Evolutionary conservation across 2,797 vertebrate species (phyloP).

Genomic region (Pipistrellus kuhlii): DNA sequence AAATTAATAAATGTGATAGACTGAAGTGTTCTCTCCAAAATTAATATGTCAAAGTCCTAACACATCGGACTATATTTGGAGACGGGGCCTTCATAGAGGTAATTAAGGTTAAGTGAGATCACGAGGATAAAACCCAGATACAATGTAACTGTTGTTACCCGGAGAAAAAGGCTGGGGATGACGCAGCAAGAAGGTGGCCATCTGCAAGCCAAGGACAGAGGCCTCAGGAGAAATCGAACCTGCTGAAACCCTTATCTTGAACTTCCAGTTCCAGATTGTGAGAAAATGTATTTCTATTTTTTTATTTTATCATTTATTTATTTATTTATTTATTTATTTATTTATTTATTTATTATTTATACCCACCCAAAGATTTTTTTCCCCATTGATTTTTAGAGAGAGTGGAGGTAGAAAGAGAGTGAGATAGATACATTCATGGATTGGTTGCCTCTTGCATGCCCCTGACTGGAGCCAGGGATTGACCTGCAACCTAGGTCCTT

Average conservation of each 20-base stretch:
- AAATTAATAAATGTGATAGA: neutral
- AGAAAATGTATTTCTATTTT: neutral
- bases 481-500: neutral
- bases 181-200: neutral
- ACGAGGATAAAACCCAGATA: neutral
- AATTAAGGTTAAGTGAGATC: neutral
- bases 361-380: neutral
- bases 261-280: neutral
- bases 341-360: neutral
- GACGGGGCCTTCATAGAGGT: neutral
- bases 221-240: neutral
- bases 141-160: neutral
- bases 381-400: neutral
- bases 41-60: neutral
- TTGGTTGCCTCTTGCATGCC: neutral
- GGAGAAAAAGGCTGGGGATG: neutral
- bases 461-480: neutral
- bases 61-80: neutral
- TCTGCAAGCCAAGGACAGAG: neutral
- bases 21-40: neutral
- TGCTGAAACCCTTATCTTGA: neutral
- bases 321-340: neutral
- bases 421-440: neutral
- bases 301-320: neutral
- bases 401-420: neutral